Percentiles rank a stretch among this genome's conserved stretches.
Evolutionary conservation across 2,797 vertebrate species (phyloP).

Genomic region (Pipistrellus kuhlii): DNA sequence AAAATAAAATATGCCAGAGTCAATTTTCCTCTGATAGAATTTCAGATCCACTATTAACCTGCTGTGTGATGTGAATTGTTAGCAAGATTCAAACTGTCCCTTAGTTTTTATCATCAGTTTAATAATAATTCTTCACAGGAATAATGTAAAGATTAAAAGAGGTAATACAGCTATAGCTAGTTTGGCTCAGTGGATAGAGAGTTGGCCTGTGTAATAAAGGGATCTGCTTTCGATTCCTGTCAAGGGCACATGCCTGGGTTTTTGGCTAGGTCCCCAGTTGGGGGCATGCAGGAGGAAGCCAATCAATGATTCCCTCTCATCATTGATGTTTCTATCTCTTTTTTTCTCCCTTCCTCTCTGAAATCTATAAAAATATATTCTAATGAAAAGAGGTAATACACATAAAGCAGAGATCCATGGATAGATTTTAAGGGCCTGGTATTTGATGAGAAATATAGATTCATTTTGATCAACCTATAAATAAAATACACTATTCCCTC

Average conservation of each 20-base stretch:
- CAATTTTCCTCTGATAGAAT: background rate
- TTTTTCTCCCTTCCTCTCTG: too few relatives aligned
- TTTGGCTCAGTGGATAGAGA: too few relatives aligned
- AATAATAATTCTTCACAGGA: background rate
- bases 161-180: background rate
- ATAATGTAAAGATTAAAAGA: background rate
- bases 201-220: too few relatives aligned
- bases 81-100: background rate
- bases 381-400: background rate
- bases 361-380: too few relatives aligned
- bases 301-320: too few relatives aligned
- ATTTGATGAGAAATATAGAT: slow-evolving; percentile 7
- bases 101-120: slow-evolving; percentile 21
- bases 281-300: too few relatives aligned
- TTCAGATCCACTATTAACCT: background rate
- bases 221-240: too few relatives aligned
- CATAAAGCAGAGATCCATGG: background rate
- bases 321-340: too few relatives aligned
- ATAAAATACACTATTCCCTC: background rate
- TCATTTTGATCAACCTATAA: slow-evolving; percentile 23
- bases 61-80: background rate
- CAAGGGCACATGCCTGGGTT: too few relatives aligned
- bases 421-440: background rate
- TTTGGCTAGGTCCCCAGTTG: too few relatives aligned
- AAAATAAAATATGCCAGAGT: background rate